phyloP scores from a whole-genome alignment of 2,888 invertebrate species.

The Pterostichus niger region DNA sequence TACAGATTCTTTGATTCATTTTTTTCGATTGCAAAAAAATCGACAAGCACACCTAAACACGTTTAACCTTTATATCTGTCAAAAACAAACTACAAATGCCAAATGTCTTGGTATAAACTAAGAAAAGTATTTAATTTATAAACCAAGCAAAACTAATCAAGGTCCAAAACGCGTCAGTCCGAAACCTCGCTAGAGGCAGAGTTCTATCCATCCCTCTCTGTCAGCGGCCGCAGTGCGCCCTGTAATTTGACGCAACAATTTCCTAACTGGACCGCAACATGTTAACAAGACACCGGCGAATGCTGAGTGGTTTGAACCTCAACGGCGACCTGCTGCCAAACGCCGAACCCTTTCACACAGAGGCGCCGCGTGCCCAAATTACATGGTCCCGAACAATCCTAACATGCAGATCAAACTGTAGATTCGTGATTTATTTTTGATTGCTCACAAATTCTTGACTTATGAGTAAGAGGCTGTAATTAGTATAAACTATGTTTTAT shows the following conservation, averaged over 20 bases:
- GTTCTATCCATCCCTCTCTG: slow-evolving; percentile 49
- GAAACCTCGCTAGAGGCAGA: neutral
- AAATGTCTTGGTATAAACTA: too few relatives aligned
- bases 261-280: slow-evolving; percentile 63
- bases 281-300: slow-evolving; percentile 49
- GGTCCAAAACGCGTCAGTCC: neutral
- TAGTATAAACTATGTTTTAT: too few relatives aligned
- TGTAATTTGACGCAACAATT: slow-evolving; percentile 64
- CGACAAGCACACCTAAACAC: too few relatives aligned
- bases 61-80: too few relatives aligned
- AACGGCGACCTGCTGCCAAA: slow-evolving; percentile 64
- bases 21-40: too few relatives aligned
- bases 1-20: too few relatives aligned
- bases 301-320: slow-evolving; percentile 13
- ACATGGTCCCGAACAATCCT: neutral
- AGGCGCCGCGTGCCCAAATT: slow-evolving; percentile 58
- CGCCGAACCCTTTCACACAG: slow-evolving; percentile 73
- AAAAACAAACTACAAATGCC: too few relatives aligned
- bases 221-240: slow-evolving; percentile 53
- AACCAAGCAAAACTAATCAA: neutral
- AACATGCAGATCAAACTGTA: slow-evolving; percentile 6
- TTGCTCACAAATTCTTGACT: slow-evolving; percentile 2
- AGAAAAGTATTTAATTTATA: too few relatives aligned
- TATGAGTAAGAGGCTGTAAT: neutral
- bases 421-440: neutral